Conservation (phyloP, 2,113 vertebrate genomes). For the Marmota flaviventris region DNA sequence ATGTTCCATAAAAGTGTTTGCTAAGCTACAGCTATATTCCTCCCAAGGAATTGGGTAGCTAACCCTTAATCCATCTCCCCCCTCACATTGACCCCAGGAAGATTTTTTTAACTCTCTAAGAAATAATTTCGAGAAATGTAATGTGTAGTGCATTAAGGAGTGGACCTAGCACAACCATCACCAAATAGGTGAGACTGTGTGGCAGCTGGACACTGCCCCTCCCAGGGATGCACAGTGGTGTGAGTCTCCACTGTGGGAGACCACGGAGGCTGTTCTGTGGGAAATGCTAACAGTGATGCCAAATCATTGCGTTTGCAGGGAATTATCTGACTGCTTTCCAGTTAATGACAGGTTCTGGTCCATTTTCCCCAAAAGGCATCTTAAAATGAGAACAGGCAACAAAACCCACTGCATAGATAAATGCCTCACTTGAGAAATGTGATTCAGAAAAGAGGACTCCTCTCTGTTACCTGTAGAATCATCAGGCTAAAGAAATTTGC, state of each 20-base stretch:
- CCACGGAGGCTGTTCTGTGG: not conserved
- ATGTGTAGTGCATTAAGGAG: not conserved
- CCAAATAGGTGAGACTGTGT: not conserved
- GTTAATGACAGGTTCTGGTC: not conserved
- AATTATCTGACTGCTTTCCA: not conserved
- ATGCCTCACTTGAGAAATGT: not conserved
- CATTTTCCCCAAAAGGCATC: not conserved
- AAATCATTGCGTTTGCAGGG: not conserved
- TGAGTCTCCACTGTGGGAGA: no score
- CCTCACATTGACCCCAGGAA: not conserved
- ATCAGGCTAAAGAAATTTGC: not conserved
- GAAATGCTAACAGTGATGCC: not conserved
- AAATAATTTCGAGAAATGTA: not conserved
- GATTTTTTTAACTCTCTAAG: not conserved
- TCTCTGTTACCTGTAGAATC: not conserved
- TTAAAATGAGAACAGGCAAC: not conserved
- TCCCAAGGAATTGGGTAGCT: not conserved
- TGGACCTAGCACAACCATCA: fast-evolving
- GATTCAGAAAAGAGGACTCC: not conserved
- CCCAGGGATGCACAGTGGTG: not conserved
- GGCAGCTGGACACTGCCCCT: not conserved
- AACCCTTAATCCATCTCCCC: not conserved
- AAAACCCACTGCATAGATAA: not conserved
- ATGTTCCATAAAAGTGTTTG: not conserved
- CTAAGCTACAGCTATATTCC: not conserved